Percentiles rank a stretch among this genome's conserved stretches.
Conservation (phyloP, 2,113 vertebrate species). For the Oncorhynchus tshawytscha region DNA sequence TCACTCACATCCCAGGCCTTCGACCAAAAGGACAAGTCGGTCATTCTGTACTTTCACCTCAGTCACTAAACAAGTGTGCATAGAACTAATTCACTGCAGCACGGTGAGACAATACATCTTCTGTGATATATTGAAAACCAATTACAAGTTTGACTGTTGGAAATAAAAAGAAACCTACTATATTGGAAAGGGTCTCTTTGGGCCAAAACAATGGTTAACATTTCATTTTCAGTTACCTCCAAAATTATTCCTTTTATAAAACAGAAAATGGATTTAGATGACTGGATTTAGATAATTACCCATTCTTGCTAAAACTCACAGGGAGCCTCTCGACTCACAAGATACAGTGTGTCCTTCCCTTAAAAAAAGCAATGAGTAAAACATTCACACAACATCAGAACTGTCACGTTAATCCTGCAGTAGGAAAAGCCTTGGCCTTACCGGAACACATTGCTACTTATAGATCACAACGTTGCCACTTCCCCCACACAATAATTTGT, state of each 20-base stretch:
- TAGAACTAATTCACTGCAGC: not conserved
- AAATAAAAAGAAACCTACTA: not conserved
- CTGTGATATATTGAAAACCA: not conserved
- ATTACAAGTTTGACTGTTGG: not conserved
- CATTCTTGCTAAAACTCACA: not conserved
- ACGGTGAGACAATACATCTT: not conserved
- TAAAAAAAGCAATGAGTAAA: conserved; percentile 11
- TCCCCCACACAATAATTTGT: conserved; percentile 40
- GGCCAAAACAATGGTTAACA: not conserved
- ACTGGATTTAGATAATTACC: not conserved
- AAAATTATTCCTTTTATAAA: not conserved
- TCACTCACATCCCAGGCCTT: not conserved
- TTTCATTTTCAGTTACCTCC: not conserved
- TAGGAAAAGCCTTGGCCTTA: conserved; percentile 14
- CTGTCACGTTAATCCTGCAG: conserved; percentile 14
- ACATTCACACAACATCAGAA: conserved; percentile 7
- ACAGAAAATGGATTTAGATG: not conserved
- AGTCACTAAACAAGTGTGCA: not conserved
- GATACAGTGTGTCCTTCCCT: not conserved
- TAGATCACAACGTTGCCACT: not conserved
- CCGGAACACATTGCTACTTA: conserved; percentile 7
- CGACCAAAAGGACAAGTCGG: no score
- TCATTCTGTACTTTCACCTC: not conserved
- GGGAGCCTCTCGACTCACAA: not conserved
- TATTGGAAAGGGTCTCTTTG: not conserved